A percentile compares a stretch with the other conserved stretches of the same genome.
Evolutionary conservation across 2,797 vertebrate species (phyloP).

Genomic region (Oryzias dopingdopingensis): DNA sequence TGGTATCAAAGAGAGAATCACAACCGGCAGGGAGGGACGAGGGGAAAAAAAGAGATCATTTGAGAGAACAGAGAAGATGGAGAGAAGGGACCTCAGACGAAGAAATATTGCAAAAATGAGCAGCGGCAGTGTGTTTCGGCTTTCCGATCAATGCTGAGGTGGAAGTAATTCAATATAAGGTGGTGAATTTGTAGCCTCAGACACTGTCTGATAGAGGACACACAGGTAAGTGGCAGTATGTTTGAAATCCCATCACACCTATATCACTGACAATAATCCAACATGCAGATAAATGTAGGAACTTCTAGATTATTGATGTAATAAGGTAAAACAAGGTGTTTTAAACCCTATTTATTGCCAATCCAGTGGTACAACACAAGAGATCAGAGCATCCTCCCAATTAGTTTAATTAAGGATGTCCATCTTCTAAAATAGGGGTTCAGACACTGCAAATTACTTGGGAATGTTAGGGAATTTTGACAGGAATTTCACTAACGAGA

Average conservation of each 20-base stretch:
- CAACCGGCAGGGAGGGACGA: conserved; percentile 43
- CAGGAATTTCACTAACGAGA: too few species aligned
- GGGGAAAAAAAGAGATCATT: conserved; percentile 39
- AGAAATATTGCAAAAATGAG: conserved; percentile 27
- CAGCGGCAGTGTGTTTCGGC: conserved; percentile 50
- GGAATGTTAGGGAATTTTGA: too few species aligned
- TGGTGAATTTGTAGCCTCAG: conserved; percentile 28
- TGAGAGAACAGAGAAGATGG: conserved; percentile 30
- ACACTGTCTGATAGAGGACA: conserved; percentile 4
- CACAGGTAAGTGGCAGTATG: conserved; percentile 23
- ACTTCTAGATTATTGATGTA: conserved; percentile 45
- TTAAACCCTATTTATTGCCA: not conserved
- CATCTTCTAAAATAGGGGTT: too few species aligned
- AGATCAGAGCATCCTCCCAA: not conserved
- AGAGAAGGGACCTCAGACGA: conserved; percentile 8
- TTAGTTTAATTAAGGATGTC: not conserved
- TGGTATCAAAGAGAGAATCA: conserved; percentile 48
- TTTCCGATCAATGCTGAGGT: conserved; percentile 57
- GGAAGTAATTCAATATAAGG: conserved; percentile 54
- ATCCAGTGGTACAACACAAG: not conserved
- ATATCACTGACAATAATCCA: conserved; percentile 4
- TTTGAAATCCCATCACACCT: conserved; percentile 25
- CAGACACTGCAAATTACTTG: too few species aligned
- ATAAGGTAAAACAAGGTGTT: conserved; percentile 17
- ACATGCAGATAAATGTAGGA: conserved; percentile 23